Evolutionary conservation across 2,113 vertebrate species (phyloP), one percentile per base, ranked within the genome.

Genomic region (Cichladusa arquata): DNA sequence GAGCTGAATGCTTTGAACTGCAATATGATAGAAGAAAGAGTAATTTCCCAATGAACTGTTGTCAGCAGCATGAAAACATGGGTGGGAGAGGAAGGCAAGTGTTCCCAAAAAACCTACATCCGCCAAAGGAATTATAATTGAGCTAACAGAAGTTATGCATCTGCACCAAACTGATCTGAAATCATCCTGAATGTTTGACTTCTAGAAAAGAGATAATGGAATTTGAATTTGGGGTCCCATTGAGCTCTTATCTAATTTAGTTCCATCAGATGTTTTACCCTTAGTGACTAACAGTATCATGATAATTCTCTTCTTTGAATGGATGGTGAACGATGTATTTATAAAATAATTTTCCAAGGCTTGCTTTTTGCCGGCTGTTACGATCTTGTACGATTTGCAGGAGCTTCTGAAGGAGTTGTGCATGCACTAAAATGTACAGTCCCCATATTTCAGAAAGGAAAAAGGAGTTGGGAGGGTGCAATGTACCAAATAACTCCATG

Each of bases 401-500:
- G 34, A 86, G 15, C 16, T 70, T 42, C 25, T 50, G 22, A 14
- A 61, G 33, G 24, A 78, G 9, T 60, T 60, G 12, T 17, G 5
- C 10, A 20, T 62, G 20, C 66, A 20, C 26, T 47, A 66, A 70
- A 88, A 73, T 11, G 3, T 29, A 54, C 3, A 61, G 11, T 2
- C 11, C 8, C 11, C 0, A 0, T 44, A 36, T 64, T 80, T 87
- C 13, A 6, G 31, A 70, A 82, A 73, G 15, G 4, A 50, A 86
- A 57, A 67, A 19, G 36, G 17, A 34, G 3, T 16, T 0, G 0
- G 8, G 12, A 83, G 5, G 3, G 7, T 12, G 15, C 20, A 56
- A n/a, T 38, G 11, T 48, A 53, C 11, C 12, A 66, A 73, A 64
- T 28, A 77, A 34, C 14, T 62, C 67, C 23, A 31, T 64, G 19